phyloP scores from a whole-genome alignment of 1,140 invertebrate genomes.

The Cepaea nemoralis region DNA sequence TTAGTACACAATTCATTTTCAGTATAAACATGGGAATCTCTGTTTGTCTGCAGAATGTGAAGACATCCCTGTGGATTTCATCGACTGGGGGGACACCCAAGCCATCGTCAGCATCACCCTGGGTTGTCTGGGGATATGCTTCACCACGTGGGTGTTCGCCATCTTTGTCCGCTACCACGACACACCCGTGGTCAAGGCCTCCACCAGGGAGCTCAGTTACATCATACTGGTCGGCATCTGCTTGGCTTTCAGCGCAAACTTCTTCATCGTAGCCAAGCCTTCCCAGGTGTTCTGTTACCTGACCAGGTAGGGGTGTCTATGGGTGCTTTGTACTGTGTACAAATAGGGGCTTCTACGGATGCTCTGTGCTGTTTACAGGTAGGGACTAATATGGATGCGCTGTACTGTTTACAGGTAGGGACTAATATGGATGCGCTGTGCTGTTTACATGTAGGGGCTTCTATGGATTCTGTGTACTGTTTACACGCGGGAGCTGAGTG shows the following conservation, averaged over 20 bases:
- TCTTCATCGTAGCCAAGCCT: conserved; percentile 83
- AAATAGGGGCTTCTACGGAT: too few species aligned
- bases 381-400: too few species aligned
- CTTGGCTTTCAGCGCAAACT: conserved; percentile 76
- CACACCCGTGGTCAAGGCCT: conserved; percentile 86
- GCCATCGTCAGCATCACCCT: conserved; percentile 77
- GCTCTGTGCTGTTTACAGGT: too few species aligned
- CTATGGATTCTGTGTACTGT: too few species aligned
- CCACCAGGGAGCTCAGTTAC: conserved; percentile 84
- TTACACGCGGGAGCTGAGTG: too few species aligned
- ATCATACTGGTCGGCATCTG: conserved; percentile 79
- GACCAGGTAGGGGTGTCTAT: conserved; percentile 74
- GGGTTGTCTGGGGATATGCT: conserved; percentile 78
- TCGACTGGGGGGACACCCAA: conserved; percentile 76
- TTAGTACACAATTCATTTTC: too few species aligned
- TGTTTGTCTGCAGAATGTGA: conserved; percentile 74
- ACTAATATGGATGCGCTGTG: too few species aligned
- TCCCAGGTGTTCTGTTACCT: conserved; percentile 79
- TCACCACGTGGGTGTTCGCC: conserved; percentile 76
- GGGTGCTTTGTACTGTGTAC: too few species aligned
- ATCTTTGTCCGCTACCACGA: conserved; percentile 80
- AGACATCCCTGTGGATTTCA: conserved; percentile 75
- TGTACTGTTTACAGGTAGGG: too few species aligned
- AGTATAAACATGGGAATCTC: too few species aligned
- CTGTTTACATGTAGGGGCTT: too few species aligned